A percentile compares a stretch with the other conserved stretches of the same genome.
These are phyloP conservation scores for Tribolium freemani DNA, from an alignment of 2,888 invertebrate genomes.

Conservation along the genomic window DNA sequence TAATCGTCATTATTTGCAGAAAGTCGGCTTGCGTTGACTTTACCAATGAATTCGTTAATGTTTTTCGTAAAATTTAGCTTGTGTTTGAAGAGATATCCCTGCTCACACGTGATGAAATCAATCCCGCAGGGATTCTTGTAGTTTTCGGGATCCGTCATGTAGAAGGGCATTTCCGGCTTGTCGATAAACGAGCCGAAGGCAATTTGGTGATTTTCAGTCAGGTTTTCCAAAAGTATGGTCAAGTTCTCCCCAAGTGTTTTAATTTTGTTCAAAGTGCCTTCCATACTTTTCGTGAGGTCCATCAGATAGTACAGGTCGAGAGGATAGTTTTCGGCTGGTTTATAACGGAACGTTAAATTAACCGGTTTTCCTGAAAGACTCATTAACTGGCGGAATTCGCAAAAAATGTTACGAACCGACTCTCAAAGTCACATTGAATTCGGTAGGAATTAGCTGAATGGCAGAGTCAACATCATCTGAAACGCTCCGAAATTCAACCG, in stretches of 20 bases:
- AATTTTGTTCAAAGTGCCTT: constrained; percentile 85
- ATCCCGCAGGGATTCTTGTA: constrained; percentile 75
- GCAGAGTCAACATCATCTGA: neutral
- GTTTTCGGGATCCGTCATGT: constrained; percentile 67
- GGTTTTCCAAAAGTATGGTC: constrained; percentile 72
- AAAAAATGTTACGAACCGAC: neutral
- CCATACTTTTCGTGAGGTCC: constrained; percentile 93
- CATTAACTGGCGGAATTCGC: neutral
- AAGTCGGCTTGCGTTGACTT: constrained; percentile 55
- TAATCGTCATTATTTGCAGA: constrained; percentile 56
- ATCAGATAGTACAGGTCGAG: constrained; percentile 92
- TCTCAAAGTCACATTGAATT: neutral
- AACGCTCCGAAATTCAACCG: neutral
- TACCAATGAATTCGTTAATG: constrained; percentile 68
- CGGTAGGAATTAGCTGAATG: neutral
- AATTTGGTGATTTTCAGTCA: constrained; percentile 81
- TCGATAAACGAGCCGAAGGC: constrained; percentile 86
- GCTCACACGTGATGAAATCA: constrained; percentile 73
- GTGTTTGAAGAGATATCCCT: constrained; percentile 87
- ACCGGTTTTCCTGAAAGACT: constrained; percentile 63
- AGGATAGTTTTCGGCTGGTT: constrained; percentile 87
- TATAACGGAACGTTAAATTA: constrained; percentile 76
- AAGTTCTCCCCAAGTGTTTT: constrained; percentile 76
- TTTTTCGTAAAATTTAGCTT: constrained; percentile 77
- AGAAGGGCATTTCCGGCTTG: constrained; percentile 83